Base-by-base conservation (phyloP, 2,797 vertebrate genomes). In the Tadarida brasiliensis region DNA sequence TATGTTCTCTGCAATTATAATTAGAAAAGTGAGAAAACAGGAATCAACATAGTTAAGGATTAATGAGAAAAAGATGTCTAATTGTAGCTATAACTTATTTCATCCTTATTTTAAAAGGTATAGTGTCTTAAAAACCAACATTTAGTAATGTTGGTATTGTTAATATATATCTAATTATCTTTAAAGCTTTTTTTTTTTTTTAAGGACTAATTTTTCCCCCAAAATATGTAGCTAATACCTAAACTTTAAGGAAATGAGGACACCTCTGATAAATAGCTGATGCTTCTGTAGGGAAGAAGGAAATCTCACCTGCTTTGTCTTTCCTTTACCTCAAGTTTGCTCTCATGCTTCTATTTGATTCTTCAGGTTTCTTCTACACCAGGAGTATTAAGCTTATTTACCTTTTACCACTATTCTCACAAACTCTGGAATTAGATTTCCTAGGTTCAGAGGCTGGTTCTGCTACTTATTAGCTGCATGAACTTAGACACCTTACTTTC, bases 181-280 rank as follows among this genome's bases (percentile, higher is more conserved):
- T 70, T 73, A 47, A 63, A 70, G 35, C 33, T 39, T 92, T 67
- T 16, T 84, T 70, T 87, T 95, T 10, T 67, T 49, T 78, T 95
- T 12, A 44, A 44, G 39, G 39, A 44, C 39, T 44, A 44, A 44
- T 44, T 44, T 44, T 44, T 44, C 39, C 39, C 39, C 39, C 26
- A 92, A 86, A 96, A n/a, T 57, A 8, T 61, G 7, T 57, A 83
- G 56, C 22, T 90, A 47, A 30, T 67, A 70, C 4, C 33, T n/a
- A 20, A 33, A 47, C 61, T 71, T 82, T 26, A 71, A 54, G 70
- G 54, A 82, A 87, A 85, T 44, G 11, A 54, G 1, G 19, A n/a
- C 17, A 33, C 54, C 47, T 76, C 12, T 28, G 51, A 59, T 16
- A 65, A 78, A 19, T 4, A 78, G 82, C 0, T 35, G 16, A 71